Evolutionary conservation across 2,888 invertebrate genomes (phyloP), one percentile per base, ranked within the genome.

Genomic region (Agonopterix arenella): DNA sequence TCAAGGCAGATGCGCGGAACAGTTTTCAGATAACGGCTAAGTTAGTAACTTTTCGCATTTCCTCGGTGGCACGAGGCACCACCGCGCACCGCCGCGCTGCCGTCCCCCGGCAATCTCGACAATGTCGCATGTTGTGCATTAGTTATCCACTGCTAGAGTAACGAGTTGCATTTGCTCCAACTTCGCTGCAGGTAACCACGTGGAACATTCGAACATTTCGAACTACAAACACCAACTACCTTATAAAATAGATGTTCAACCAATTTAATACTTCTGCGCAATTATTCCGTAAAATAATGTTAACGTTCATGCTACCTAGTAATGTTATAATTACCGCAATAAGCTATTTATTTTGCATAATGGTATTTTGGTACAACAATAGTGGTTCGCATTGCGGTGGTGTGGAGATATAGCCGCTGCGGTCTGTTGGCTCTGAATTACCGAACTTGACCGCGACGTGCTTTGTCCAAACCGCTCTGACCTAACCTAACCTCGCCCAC

Each of bases 1-100:
- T 73, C 70, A 69, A 74, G 71, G 73, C 83, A 84, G 79, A 84
- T 84, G 84, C 72, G 74, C 70, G 74, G 66, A 70, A 66, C 71
- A 70, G 72, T 71, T 74, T 72, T 64, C 72, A 77, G 80, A 84
- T 82, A 80, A 76, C 78, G 76, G 66, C 64, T 65, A 82, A 84
- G 76, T 83, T 80, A 65, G 68, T 70, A 85, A 86, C 84, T 85
- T 86, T 84, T 83, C 83, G 77, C 84, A 84, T 85, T 84, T 84
- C 76, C 76, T 68, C 68, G 62, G 52, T 54, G 63, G 60, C 66
- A 59, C 57, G 63, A 67, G 62, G 10, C 10, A 10, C 62, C 63
- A 13, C 13, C 13, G 13, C n/a, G 52, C 62, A 52, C 62, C 71
- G 58, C 54, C 56, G 53, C 13, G 56, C 55, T 54, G 48, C 40